Evolutionary conservation across 2,113 vertebrate genomes (phyloP).

Genomic region (Ochotona curzoniae): DNA sequence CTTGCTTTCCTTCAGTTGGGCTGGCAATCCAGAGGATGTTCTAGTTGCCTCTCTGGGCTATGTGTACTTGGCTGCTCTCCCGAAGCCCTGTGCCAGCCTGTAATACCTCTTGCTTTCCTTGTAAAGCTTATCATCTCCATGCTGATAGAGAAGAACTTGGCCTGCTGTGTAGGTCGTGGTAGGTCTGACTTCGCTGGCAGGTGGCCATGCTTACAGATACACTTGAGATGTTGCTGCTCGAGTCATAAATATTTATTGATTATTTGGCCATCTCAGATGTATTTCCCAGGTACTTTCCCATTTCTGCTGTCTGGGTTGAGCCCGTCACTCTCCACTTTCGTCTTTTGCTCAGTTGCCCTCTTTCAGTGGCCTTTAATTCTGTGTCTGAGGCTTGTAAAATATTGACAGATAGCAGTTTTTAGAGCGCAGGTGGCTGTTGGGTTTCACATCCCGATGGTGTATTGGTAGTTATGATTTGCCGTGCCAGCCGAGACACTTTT

Average conservation of each 20-base stretch:
- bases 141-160: slow-evolving; percentile 72
- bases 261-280: slow-evolving; percentile 73
- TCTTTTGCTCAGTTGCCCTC: not conserved
- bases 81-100: slow-evolving; percentile 59
- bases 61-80: not conserved
- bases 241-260: slow-evolving; percentile 88
- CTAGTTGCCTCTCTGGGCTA: not conserved
- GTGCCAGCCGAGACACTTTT: not conserved
- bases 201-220: slow-evolving; percentile 83
- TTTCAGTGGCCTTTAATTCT: slow-evolving; percentile 20
- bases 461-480: not conserved
- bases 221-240: slow-evolving; percentile 82
- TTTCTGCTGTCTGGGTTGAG: slow-evolving; percentile 28
- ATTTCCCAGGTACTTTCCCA: slow-evolving; percentile 82
- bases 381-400: not conserved
- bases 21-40: not conserved
- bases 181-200: slow-evolving; percentile 74
- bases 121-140: slow-evolving; percentile 74
- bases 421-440: not conserved
- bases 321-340: not conserved
- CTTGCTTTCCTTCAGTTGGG: not conserved
- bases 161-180: slow-evolving; percentile 73
- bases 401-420: not conserved
- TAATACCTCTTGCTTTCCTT: slow-evolving; percentile 47
- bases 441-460: slow-evolving; percentile 3